These are phyloP conservation scores for Epistrophella euchroma DNA, from an alignment of 2,888 invertebrate genomes.

Conservation along the genomic window DNA sequence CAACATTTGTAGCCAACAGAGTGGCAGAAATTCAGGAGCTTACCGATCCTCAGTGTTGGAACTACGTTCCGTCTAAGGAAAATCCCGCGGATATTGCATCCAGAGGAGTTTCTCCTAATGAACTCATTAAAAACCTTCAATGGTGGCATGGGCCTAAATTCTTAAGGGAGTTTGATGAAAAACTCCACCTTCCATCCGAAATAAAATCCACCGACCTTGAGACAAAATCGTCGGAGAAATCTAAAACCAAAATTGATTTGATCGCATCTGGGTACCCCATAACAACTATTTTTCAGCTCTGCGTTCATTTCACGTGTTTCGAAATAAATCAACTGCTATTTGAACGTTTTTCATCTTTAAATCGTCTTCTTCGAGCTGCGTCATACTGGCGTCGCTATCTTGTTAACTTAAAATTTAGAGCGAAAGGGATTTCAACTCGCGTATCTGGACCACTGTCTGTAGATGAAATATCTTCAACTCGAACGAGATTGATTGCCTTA, in stretches of 20 bases:
- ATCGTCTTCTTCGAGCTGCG: conserved; percentile 8
- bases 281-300: conserved; percentile 43
- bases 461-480: not conserved
- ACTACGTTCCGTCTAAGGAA: conserved; percentile 67
- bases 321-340: conserved; percentile 12
- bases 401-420: conserved; percentile 11
- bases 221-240: too few species aligned
- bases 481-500: not conserved
- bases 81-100: not conserved
- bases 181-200: not conserved
- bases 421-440: not conserved
- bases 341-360: conserved; percentile 9
- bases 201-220: not conserved
- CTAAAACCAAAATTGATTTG: too few species aligned
- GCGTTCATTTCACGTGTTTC: conserved; percentile 31
- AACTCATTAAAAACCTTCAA: not conserved
- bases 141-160: not conserved
- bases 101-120: not conserved
- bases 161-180: not conserved
- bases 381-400: conserved; percentile 28
- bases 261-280: conserved; percentile 21
- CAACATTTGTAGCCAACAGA: conserved; percentile 75
- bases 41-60: conserved; percentile 38
- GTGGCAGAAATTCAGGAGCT: conserved; percentile 74
- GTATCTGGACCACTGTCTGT: not conserved